Conservation (phyloP, 1,140 invertebrate species). For the Cyclina sinensis region DNA sequence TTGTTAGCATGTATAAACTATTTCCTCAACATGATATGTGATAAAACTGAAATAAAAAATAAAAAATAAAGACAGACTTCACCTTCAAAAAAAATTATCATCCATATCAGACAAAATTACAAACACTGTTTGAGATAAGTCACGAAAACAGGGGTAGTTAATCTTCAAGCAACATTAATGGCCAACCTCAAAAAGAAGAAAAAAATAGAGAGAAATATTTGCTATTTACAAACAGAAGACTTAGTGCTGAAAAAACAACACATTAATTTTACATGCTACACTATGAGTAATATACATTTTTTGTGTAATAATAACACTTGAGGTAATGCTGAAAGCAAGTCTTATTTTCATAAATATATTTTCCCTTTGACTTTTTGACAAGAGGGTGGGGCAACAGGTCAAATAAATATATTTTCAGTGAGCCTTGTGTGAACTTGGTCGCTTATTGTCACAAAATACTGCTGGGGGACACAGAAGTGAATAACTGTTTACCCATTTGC, state of each 20-base stretch:
- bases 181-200: not conserved
- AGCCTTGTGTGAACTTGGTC: not conserved
- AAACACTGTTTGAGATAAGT: not conserved
- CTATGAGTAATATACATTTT: not conserved
- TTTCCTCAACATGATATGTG: too few relatives aligned
- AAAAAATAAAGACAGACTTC: not conserved
- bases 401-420: not conserved
- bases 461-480: too few relatives aligned
- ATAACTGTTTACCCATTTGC: too few relatives aligned
- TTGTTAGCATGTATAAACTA: not conserved
- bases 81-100: not conserved
- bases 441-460: not conserved
- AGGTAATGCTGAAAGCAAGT: not conserved
- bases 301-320: not conserved
- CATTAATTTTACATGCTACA: not conserved
- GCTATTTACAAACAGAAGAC: not conserved
- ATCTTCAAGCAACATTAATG: slow-evolving; percentile 13
- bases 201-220: slow-evolving; percentile 7
- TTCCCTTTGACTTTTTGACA: not conserved
- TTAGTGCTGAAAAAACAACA: not conserved
- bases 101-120: slow-evolving; percentile 3
- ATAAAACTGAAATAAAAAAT: not conserved
- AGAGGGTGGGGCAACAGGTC: not conserved
- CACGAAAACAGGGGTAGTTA: not conserved
- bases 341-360: not conserved